Percentiles rank a stretch among this genome's conserved stretches.
Evolutionary conservation across 1,140 invertebrate genomes (phyloP).

Genomic region (Himalopsyche phryganea): DNA sequence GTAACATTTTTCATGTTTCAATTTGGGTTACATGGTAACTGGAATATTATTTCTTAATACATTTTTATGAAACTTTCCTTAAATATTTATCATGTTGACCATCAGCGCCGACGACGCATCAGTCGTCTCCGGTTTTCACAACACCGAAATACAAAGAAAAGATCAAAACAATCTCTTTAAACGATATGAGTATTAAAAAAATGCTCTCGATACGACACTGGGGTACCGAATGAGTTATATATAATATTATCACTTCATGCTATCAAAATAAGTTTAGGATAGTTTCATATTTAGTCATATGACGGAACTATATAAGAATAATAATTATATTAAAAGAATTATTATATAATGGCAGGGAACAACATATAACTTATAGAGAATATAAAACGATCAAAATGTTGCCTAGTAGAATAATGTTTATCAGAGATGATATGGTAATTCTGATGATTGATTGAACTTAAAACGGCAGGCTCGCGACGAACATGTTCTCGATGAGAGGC

Average conservation of each 20-base stretch:
- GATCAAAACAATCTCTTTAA: constrained; percentile 12
- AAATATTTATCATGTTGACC: not conserved
- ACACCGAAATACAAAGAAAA: constrained; percentile 10
- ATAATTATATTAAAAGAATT: not conserved
- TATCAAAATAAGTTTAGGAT: too few relatives aligned
- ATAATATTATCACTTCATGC: too few relatives aligned
- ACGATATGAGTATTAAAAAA: constrained; percentile 3
- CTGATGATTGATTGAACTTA: constrained; percentile 48
- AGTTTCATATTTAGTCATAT: too few relatives aligned
- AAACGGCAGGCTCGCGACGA: constrained; percentile 89
- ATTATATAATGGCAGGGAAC: not conserved
- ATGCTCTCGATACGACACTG: not conserved
- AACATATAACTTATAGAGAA: not conserved
- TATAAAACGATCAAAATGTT: not conserved
- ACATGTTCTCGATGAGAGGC: constrained; percentile 91
- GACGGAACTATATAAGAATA: too few relatives aligned
- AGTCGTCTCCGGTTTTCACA: not conserved
- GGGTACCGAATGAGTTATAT: too few relatives aligned
- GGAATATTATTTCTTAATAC: constrained; percentile 9
- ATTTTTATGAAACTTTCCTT: constrained; percentile 14
- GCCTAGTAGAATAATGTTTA: not conserved
- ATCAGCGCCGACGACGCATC: too few relatives aligned
- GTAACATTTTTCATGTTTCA: constrained; percentile 29
- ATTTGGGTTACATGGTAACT: constrained; percentile 34
- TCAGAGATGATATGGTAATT: constrained; percentile 22